Conservation (phyloP, 23 tunicate genomes). For the Trididemnum miniatum region DNA sequence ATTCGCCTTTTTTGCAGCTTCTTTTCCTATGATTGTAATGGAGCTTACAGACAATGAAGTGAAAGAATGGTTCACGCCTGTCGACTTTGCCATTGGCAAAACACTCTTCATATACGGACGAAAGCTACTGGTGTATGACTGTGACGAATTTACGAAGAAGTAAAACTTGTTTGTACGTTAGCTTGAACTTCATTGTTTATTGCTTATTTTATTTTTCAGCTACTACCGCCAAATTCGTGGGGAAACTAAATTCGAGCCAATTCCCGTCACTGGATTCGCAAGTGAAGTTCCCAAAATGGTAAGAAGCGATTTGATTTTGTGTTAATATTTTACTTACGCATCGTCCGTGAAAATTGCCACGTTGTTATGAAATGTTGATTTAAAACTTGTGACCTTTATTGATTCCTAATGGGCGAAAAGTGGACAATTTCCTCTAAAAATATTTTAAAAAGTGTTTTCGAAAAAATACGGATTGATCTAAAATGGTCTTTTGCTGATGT, state of each 20-base stretch:
- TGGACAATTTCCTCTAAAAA: no score
- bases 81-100: conserved; percentile 80
- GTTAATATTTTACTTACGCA: no score
- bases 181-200: background rate
- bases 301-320: no score
- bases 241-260: conserved; percentile 45
- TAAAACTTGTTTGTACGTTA: no score
- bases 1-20: conserved; percentile 71
- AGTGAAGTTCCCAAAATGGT: conserved; percentile 78
- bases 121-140: conserved; percentile 83
- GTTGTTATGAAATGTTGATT: no score
- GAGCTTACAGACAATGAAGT: conserved; percentile 89
- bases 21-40: conserved; percentile 93
- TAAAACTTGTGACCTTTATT: no score
- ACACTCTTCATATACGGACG: conserved; percentile 86
- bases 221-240: conserved; percentile 60
- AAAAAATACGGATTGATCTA: no score
- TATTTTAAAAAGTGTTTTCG: no score
- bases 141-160: conserved; percentile 91
- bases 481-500: no score
- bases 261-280: conserved; percentile 80
- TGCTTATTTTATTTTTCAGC: conserved; percentile 32
- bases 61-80: conserved; percentile 87
- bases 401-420: no score
- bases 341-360: no score